Evolutionary conservation across 2,888 invertebrate species (phyloP), one percentile per base, ranked within the genome.

Genomic region (Drosophila atroscutellata): DNA sequence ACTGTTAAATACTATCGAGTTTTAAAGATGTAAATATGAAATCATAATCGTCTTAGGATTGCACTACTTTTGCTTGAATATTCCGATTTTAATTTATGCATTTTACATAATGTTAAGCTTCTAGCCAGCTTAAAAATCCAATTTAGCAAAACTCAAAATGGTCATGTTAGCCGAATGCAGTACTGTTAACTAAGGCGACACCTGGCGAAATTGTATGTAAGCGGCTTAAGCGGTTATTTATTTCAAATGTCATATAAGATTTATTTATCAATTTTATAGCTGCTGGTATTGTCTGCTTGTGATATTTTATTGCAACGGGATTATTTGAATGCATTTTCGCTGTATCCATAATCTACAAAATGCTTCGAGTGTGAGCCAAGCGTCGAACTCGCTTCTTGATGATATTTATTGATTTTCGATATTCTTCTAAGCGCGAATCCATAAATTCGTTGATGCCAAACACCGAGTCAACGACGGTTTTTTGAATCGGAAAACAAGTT

Each of bases 401-500:
- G 7, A 2, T 15, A 1, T 6, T 0, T 2, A 74, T 59, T 0
- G 74, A 69, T 0, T 15, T 15, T 1, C 30, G 50, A 5, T 47
- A 63, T 2, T 30, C 3, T 0, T 30, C 18, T 36, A 62, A 9
- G 3, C 26, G 62, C 1, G 37, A 13, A 3, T 69, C 62, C 2
- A 74, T 2, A 2, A 42, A 3, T 0, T 26, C 54, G 18, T 70
- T 45, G 0, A 51, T 1, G 3, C 28, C 18, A 26, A 49, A 49
- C 7, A 76, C 63, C 2, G 77, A 28, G 1, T 2, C 13, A 8
- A 59, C 24, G 7, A 77, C 9, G 0, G 2, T 2, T 1, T 20
- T 9, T 13, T 54, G 45, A 2, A 9, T 0, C 0, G 61, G 54
- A 24, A 75, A 77, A 20, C 72, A 65, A 7, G 9, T 9, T 34